Evolutionary conservation across 2,888 invertebrate species (phyloP).

Genomic region (Pachydiplax longipennis): DNA sequence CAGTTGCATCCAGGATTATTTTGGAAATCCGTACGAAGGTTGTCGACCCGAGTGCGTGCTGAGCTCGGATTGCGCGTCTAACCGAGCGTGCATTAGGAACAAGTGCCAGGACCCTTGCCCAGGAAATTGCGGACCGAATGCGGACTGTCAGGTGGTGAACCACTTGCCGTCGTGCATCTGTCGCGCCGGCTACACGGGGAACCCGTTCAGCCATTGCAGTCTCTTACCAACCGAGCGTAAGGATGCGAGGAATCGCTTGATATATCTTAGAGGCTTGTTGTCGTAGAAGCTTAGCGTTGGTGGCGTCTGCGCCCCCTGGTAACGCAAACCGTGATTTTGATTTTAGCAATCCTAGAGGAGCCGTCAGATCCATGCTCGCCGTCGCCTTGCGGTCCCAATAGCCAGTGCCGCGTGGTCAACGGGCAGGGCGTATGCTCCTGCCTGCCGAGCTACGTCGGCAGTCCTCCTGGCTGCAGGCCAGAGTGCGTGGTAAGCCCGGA

Average conservation of each 20-base stretch:
- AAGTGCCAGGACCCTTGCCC: slow-evolving; percentile 77
- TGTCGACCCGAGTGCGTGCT: slow-evolving; percentile 77
- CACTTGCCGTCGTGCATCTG: slow-evolving; percentile 76
- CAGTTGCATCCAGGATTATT: slow-evolving; percentile 73
- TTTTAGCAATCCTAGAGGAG: slow-evolving; percentile 51
- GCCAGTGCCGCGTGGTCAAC: slow-evolving; percentile 72
- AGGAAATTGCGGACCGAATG: slow-evolving; percentile 75
- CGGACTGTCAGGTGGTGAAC: slow-evolving; percentile 75
- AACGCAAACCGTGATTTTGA: slow-evolving; percentile 16
- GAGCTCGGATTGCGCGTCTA: slow-evolving; percentile 72
- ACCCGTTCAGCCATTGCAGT: slow-evolving; percentile 68
- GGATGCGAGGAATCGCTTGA: slow-evolving; percentile 9
- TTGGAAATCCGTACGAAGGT: slow-evolving; percentile 78
- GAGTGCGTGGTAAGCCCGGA: slow-evolving; percentile 60
- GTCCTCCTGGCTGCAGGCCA: slow-evolving; percentile 76
- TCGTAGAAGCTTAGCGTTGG: background rate
- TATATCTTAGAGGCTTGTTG: background rate
- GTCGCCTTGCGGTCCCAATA: slow-evolving; percentile 78
- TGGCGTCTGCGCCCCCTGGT: background rate
- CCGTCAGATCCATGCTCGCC: slow-evolving; percentile 67
- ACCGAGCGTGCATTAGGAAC: slow-evolving; percentile 74
- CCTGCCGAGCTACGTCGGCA: slow-evolving; percentile 70
- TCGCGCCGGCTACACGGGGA: slow-evolving; percentile 74
- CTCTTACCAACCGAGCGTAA: slow-evolving; percentile 45
- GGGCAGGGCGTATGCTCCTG: slow-evolving; percentile 77